phyloP scores from a whole-genome alignment of 2,888 invertebrate genomes.

The Entomobrya multifasciata region DNA sequence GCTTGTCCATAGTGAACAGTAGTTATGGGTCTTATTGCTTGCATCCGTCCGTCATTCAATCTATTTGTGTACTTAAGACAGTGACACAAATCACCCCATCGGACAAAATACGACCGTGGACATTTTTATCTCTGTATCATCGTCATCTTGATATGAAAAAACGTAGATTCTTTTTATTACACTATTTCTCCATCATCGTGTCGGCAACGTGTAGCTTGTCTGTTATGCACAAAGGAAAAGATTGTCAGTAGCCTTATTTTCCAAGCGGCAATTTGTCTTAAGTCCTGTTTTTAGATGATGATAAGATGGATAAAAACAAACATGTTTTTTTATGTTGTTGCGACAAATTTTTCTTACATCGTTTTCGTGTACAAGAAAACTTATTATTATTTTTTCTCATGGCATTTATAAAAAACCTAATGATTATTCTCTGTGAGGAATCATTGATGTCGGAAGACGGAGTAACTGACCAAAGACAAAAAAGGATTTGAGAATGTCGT shows the following conservation, averaged over 20 bases:
- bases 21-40: background rate
- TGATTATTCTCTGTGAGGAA: background rate
- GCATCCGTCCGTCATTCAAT: constrained; percentile 32
- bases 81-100: constrained; percentile 69
- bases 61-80: background rate
- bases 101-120: constrained; percentile 55
- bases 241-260: background rate
- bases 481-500: background rate
- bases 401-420: background rate
- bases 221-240: background rate
- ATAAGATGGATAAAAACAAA: constrained; percentile 48
- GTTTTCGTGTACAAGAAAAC: background rate
- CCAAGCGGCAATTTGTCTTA: constrained; percentile 57
- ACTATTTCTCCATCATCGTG: constrained; percentile 38
- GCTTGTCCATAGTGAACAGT: too few relatives aligned
- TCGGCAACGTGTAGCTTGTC: constrained; percentile 16
- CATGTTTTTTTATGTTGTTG: constrained; percentile 2
- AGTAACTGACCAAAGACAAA: constrained; percentile 53
- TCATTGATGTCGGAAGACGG: background rate
- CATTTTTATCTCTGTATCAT: constrained; percentile 43
- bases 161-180: constrained; percentile 49
- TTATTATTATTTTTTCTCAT: background rate
- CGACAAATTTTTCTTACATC: constrained; percentile 5
- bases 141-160: constrained; percentile 2
- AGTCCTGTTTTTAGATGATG: constrained; percentile 41